Evolutionary conservation across 2,888 invertebrate genomes (phyloP), one percentile per base, ranked within the genome.

Genomic region (Agriopis leucophaearia): DNA sequence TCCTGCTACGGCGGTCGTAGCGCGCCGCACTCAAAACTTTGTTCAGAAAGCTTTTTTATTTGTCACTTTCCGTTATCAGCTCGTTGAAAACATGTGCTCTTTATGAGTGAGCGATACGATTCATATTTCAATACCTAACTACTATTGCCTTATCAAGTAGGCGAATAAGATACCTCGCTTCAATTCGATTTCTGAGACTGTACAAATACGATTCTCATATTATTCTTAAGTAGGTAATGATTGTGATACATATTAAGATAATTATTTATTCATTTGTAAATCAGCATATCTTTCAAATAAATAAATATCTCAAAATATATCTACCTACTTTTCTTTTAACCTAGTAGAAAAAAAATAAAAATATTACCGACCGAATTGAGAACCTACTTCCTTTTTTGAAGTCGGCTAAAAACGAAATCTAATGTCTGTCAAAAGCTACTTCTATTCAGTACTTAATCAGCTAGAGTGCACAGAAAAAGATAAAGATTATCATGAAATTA

Each of bases 41-140:
- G 90, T 92, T 91, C 83, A 85, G 84, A 88, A 88, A 91, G 90
- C 91, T 92, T 93, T 91, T 93, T 92, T 93, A 90, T 92, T 90
- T 90, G 91, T 92, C 90, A 90, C 90, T 88, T 91, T 91, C 87
- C 86, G 89, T 91, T 92, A 92, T 91, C 92, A 88, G 87, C 76
- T 79, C 78, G 74, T 81, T 86, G 87, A 87, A 88, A 88, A 91
- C 84, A 88, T 83, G 74, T 81, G 81, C 79, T 83, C 82, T 85
- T 85, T 84, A 79, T 83, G 78, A 77, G 80, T 64, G 74, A 73
- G 76, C 74, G 69, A 77, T 81, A 80, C 72, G 78, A 82, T 74
- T 83, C 80, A 79, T 74, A 80, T 81, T 83, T 74, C 78, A 75
- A 76, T 79, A 60, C 35, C 50, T 65, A 60, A 10, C 15, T 75